Percentiles rank a stretch among this genome's conserved stretches.
phyloP scores from a whole-genome alignment of 2,113 vertebrate species.

The Lamprologus callipterus region DNA sequence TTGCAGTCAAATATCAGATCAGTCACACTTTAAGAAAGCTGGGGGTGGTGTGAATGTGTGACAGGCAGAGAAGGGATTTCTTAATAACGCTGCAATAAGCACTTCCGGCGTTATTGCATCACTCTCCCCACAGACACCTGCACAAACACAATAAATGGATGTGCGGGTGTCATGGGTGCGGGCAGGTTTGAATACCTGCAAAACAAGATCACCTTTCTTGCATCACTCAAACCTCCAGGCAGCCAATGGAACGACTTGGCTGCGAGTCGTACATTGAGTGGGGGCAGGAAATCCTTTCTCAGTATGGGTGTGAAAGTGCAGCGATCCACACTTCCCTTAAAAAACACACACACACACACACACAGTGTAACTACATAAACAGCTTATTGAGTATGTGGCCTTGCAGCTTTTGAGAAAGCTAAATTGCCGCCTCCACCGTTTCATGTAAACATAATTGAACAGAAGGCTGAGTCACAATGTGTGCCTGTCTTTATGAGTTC shows the following conservation, averaged over 20 bases:
- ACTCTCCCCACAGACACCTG: not conserved
- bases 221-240: conserved; percentile 34
- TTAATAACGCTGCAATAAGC: conserved; percentile 30
- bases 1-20: not conserved
- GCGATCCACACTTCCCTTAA: conserved; percentile 51
- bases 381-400: conserved; percentile 22
- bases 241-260: conserved; percentile 17
- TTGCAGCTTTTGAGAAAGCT: conserved; percentile 33
- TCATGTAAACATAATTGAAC: conserved; percentile 43
- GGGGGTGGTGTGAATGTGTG: conserved; percentile 8
- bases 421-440: conserved; percentile 14
- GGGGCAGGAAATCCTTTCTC: conserved; percentile 5
- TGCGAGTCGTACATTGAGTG: not conserved
- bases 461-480: conserved; percentile 36
- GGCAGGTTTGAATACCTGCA: conserved; percentile 56
- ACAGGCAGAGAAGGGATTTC: conserved; percentile 10
- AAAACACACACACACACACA: not conserved
- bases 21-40: not conserved
- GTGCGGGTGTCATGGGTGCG: conserved; percentile 8
- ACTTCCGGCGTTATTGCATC: conserved; percentile 41
- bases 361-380: conserved; percentile 8
- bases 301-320: conserved; percentile 45
- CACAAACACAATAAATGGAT: conserved; percentile 18
- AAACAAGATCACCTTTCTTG: conserved; percentile 54
- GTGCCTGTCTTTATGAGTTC: conserved; percentile 27